phyloP scores from a whole-genome alignment of 1,140 invertebrate genomes.

The Procambarus clarkii region DNA sequence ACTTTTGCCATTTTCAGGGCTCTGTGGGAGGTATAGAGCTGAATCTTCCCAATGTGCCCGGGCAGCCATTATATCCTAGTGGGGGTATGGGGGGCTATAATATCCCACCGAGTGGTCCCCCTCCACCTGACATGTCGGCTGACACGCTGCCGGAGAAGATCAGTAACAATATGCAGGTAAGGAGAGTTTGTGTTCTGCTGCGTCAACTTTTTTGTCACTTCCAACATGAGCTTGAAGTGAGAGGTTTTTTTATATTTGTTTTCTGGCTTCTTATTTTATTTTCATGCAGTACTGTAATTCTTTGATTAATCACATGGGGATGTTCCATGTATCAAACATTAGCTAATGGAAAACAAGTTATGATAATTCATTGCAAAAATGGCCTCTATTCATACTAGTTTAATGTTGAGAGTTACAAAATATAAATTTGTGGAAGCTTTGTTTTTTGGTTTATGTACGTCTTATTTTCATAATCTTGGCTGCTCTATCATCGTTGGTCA shows the following conservation, averaged over 20 bases:
- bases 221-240: no score
- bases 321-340: no score
- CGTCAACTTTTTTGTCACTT: neutral
- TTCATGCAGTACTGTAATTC: neutral
- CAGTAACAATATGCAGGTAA: conserved; percentile 46
- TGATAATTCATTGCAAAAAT: no score
- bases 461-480: no score
- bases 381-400: no score
- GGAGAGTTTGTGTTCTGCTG: neutral
- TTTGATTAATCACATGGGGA: no score
- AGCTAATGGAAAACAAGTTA: no score
- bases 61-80: conserved; percentile 26
- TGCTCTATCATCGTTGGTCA: no score
- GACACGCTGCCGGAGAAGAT: conserved; percentile 50
- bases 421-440: no score
- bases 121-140: conserved; percentile 52
- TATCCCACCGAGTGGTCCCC: conserved; percentile 47
- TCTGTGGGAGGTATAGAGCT: conserved; percentile 40
- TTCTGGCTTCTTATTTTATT: neutral
- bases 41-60: conserved; percentile 67
- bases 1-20: neutral
- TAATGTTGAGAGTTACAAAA: no score
- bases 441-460: no score
- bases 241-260: neutral
- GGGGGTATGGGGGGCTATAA: conserved; percentile 19